A percentile compares a stretch with the other conserved stretches of the same genome.
Conservation (phyloP, 2,113 vertebrate genomes). For the Brachyhypopomus gauderio region DNA sequence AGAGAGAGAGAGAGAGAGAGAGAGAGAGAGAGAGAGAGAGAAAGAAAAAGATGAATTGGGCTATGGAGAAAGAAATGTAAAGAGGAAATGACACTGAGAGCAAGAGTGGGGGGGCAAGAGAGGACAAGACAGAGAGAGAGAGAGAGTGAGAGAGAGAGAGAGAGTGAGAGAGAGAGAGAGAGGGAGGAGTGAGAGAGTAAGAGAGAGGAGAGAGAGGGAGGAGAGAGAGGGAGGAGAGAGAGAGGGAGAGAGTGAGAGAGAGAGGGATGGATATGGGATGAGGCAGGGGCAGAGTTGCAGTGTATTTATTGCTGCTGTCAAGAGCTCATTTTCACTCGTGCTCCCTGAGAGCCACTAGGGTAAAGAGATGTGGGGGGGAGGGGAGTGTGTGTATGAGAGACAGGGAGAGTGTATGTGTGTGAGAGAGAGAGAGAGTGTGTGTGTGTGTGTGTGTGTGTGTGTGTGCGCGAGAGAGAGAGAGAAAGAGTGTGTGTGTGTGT, state of each 20-base stretch:
- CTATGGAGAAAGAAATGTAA: background rate
- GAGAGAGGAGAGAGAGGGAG: slow-evolving; percentile 10
- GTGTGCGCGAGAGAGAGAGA: background rate
- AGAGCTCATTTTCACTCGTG: slow-evolving; percentile 63
- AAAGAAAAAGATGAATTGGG: background rate
- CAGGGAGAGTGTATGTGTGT: background rate
- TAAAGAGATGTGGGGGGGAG: slow-evolving; percentile 45
- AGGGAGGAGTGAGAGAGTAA: slow-evolving; percentile 11
- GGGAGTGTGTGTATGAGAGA: background rate
- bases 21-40: background rate
- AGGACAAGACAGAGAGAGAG: background rate
- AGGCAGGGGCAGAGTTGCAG: slow-evolving; percentile 48
- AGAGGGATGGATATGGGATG: slow-evolving; percentile 10
- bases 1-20: background rate
- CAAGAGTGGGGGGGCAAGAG: background rate
- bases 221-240: background rate
- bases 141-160: background rate
- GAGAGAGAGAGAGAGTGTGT: background rate
- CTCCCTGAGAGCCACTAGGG: slow-evolving; percentile 57
- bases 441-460: too few species aligned
- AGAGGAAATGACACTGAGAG: background rate
- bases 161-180: background rate
- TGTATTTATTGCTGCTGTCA: slow-evolving; percentile 63
- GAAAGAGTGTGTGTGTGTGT: too few species aligned
- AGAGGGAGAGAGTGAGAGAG: slow-evolving; percentile 28